Percentiles rank a stretch among this genome's conserved stretches.
Conservation (phyloP, 2,797 vertebrate species). For the Podarcis siculus region DNA sequence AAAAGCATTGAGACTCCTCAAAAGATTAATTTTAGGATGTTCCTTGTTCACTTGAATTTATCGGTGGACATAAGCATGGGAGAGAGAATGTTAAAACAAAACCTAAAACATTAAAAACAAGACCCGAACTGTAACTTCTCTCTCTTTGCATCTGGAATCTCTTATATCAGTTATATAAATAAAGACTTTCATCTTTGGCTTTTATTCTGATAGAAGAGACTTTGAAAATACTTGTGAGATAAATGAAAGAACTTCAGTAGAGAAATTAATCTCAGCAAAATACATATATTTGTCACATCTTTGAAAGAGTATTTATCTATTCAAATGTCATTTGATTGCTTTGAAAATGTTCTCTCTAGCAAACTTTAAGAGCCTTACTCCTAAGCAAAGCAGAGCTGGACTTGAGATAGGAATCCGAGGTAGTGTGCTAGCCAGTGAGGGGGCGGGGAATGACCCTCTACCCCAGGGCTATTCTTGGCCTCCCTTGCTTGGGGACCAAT, state of each 20-base stretch:
- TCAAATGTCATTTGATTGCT: slow-evolving; percentile 6
- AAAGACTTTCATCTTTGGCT: slow-evolving; percentile 9
- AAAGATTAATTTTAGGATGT: background rate
- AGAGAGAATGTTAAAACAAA: slow-evolving; percentile 4
- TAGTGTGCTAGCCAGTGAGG: background rate
- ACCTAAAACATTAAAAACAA: background rate
- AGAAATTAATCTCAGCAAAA: slow-evolving; percentile 17
- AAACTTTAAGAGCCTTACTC: background rate
- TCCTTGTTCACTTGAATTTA: slow-evolving; percentile 4
- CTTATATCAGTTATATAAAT: slow-evolving; percentile 4
- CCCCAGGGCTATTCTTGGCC: background rate
- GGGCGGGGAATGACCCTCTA: background rate
- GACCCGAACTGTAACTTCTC: background rate
- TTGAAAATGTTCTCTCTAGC: background rate
- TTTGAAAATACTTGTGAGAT: slow-evolving; percentile 14
- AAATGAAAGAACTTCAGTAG: slow-evolving; percentile 13
- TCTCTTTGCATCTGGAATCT: background rate
- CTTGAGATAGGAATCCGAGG: background rate
- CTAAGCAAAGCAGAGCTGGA: background rate
- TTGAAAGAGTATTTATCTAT: slow-evolving; percentile 16
- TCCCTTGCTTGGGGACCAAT: background rate
- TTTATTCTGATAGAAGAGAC: background rate
- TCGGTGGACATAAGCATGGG: background rate
- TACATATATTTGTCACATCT: background rate
- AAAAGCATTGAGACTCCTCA: background rate